Base-by-base conservation (phyloP, 2,888 invertebrate species). In the Aporophyla nigra region DNA sequence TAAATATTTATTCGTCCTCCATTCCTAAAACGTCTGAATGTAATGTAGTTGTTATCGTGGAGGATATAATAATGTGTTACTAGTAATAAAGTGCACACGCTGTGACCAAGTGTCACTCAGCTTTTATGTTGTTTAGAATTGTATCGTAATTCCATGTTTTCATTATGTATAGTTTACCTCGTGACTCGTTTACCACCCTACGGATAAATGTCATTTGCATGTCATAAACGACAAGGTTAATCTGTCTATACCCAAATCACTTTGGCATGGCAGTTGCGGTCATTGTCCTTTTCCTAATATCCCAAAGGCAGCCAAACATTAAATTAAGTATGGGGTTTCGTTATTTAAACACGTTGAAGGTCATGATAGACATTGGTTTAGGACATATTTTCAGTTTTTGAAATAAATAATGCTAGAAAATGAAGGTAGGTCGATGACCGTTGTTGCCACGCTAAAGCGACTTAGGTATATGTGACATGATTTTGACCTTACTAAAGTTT, bases 91-190 rank as follows among this genome's bases (percentile, higher is more conserved):
- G 21, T 51, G 46, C 40, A 7, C 27, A 77, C 19, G 24, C 21
- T 51, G 27, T 33, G n/a, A 49, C 61, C 27, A 77, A 51, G 24
- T 33, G 46, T 71, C n/a, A 54, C 10, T 43, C 16, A 51, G 62
- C 43, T 78, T 71, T 78, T 72, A 56, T 78, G 51, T 78, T 5
- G 12, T 72, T 65, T 77, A 58, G 56, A 46, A 72, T 53, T 78
- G 63, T 78, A 58, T 65, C 5, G 24, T 72, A 58, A 58, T 63
- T 72, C 53, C 33, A 56, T 62, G 14, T 49, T 59, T 33, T 62
- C 9, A 49, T 51, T 21, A 59, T 24, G 24, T 49, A n/a, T 19
- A 67, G 10, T 12, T n/a, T 10, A 40, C 1, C 54, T 54, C 54
- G n/a, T 56, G 54, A n/a, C 6, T 54, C 6, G 16, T 10, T 16